Base-by-base conservation (phyloP, 1,140 invertebrate species). In the Varroa destructor region DNA sequence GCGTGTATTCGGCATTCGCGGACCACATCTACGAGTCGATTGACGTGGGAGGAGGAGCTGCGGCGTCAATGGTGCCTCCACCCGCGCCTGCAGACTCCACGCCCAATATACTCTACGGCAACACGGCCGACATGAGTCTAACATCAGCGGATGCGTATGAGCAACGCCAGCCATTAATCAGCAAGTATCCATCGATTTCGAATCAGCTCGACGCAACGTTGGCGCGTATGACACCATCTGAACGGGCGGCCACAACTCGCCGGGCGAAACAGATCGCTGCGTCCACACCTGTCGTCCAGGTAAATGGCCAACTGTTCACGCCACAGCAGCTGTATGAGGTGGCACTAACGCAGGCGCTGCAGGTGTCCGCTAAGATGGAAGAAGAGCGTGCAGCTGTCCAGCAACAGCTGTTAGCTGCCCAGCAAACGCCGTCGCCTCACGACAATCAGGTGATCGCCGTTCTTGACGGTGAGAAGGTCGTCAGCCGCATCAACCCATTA, bases 401-500 rank as follows among this genome's bases (percentile, higher is more conserved):
- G 8, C 46, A 51, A 8, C 46, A 51, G 46, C 3, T 51, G 46
- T 8, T 51, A 51, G 8, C 46, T 8, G 8, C 46, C 3, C 46
- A 51, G 46, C 46, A 51, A 8, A 51, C 46, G 46, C 46, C 46
- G 8, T 51, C 46, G 46, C 46, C 46, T 3, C 61, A 12, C 40
- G 61, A 67, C 61, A 67, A 67, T 67, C 61, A 67, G 61, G 83
- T 87, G 77, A 87, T 89, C 4, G 88, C 88, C 0, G 88, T 90
- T 0, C 80, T 90, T 10, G 87, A 89, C 77, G 88, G 88, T 1
- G 87, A 89, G 75, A 89, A 88, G 73, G 89, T 90, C 51, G 87
- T 89, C 10, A 89, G 88, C 77, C 87, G 89, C 76, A 79, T 90
- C 58, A 87, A 88, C 78, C 87, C 87, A 80, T 70, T 74, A 64